Conservation (phyloP, 2,797 vertebrate genomes). For the Nothura maculosa region DNA sequence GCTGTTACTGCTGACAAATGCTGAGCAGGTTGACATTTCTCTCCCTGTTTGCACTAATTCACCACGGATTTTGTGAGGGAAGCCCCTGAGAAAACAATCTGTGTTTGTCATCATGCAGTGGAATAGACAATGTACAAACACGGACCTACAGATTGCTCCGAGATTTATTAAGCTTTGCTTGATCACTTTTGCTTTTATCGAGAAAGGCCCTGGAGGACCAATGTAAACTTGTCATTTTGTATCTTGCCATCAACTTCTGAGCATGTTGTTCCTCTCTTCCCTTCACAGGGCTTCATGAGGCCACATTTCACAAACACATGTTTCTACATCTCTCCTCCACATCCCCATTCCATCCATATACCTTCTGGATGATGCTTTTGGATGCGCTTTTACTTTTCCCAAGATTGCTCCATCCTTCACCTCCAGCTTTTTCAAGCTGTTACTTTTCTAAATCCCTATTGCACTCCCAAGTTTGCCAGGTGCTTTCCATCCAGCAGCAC, state of each 20-base stretch:
- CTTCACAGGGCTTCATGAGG: not conserved
- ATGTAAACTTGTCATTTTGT: not conserved
- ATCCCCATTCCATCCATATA: not conserved
- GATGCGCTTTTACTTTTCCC: not conserved
- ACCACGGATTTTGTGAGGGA: not conserved
- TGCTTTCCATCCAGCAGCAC: slow-evolving; percentile 25
- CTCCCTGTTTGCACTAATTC: not conserved
- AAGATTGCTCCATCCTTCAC: not conserved
- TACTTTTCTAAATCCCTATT: slow-evolving; percentile 29
- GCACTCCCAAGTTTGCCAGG: not conserved
- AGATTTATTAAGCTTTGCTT: not conserved
- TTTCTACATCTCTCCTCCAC: not conserved
- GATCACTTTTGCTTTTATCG: not conserved
- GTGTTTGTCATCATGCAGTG: not conserved
- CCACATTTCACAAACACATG: not conserved
- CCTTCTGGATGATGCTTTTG: not conserved
- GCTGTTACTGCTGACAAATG: not conserved
- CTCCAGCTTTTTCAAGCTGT: slow-evolving; percentile 22
- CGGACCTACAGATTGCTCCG: not conserved
- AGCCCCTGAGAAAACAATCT: not conserved
- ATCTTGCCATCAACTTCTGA: not conserved
- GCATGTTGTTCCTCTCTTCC: not conserved
- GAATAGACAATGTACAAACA: not conserved
- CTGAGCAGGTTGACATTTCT: accelerated
- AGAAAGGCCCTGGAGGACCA: not conserved